Evolutionary conservation across 2,113 vertebrate species (phyloP).

Genomic region (Amphiprion ocellaris): DNA sequence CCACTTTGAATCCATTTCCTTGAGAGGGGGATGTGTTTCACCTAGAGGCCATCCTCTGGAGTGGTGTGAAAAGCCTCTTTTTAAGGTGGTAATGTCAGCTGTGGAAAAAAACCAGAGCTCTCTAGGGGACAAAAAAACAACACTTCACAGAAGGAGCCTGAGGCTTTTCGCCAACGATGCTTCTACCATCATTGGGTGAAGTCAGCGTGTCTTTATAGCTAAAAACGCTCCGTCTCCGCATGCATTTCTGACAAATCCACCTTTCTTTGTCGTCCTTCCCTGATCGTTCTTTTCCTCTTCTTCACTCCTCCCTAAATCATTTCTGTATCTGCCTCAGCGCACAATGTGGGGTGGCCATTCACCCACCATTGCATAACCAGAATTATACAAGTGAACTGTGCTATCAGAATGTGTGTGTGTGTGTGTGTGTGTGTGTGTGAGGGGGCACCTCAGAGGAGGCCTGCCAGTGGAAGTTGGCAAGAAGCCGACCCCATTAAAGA

Average conservation of each 20-base stretch:
- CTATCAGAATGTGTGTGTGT: slow-evolving; percentile 56
- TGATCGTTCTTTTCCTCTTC: slow-evolving; percentile 31
- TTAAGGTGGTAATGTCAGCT: slow-evolving; percentile 6
- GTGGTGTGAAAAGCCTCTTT: slow-evolving; percentile 16
- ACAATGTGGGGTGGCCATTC: slow-evolving; percentile 73
- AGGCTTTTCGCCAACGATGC: not conserved
- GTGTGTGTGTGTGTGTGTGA: slow-evolving; percentile 25
- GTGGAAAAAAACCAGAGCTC: slow-evolving; percentile 3
- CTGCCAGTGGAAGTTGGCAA: slow-evolving; percentile 69
- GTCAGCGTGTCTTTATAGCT: slow-evolving; percentile 1
- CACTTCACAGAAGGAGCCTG: slow-evolving; percentile 12
- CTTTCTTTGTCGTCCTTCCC: slow-evolving; percentile 1
- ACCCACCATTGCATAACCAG: slow-evolving; percentile 77
- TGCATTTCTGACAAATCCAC: not conserved
- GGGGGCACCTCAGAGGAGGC: slow-evolving; percentile 63
- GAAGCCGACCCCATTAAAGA: slow-evolving; percentile 59
- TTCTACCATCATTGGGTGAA: not conserved
- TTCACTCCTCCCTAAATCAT: slow-evolving; percentile 1
- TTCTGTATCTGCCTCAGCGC: slow-evolving; percentile 61
- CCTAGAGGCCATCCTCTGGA: not conserved
- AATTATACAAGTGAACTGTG: slow-evolving; percentile 78
- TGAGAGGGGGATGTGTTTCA: slow-evolving; percentile 2
- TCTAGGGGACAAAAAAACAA: not conserved
- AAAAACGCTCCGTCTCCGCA: not conserved
- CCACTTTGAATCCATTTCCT: slow-evolving; percentile 5